phyloP scores from a whole-genome alignment of 2,113 vertebrate genomes.

The Alethe diademata region DNA sequence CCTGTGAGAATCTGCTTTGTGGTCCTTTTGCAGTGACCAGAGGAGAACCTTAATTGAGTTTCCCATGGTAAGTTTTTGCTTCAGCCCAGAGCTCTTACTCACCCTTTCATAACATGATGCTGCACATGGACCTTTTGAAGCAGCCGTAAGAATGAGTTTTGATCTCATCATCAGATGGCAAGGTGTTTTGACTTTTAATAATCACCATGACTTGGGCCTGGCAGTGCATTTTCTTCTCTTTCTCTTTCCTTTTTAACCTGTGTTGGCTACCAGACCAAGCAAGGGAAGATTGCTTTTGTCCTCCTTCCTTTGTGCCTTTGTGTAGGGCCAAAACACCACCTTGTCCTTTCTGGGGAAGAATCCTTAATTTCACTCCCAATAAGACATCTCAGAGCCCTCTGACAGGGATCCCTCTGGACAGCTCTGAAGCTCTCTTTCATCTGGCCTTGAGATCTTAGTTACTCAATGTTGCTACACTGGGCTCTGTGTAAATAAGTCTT shows the following conservation, averaged over 20 bases:
- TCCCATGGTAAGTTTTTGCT: neutral
- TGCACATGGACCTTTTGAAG: neutral
- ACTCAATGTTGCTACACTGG: neutral
- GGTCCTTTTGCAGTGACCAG: neutral
- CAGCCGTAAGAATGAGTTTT: neutral
- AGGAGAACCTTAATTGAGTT: neutral
- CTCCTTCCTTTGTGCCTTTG: neutral
- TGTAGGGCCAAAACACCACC: neutral
- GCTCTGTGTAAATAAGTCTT: neutral
- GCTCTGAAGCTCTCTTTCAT: neutral
- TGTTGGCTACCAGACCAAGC: neutral
- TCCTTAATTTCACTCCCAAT: neutral
- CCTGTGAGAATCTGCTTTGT: neutral
- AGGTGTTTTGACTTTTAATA: neutral
- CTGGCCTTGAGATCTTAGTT: neutral
- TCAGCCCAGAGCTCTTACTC: neutral
- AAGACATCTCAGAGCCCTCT: neutral
- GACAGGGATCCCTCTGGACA: neutral
- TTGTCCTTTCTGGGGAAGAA: neutral
- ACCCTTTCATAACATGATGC: neutral
- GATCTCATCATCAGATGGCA: neutral
- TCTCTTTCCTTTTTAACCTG: neutral
- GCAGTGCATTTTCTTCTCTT: neutral
- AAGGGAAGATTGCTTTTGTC: neutral
- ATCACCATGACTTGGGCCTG: neutral